Conservation (phyloP, 2,113 vertebrate species). For the Cathartes aura region DNA sequence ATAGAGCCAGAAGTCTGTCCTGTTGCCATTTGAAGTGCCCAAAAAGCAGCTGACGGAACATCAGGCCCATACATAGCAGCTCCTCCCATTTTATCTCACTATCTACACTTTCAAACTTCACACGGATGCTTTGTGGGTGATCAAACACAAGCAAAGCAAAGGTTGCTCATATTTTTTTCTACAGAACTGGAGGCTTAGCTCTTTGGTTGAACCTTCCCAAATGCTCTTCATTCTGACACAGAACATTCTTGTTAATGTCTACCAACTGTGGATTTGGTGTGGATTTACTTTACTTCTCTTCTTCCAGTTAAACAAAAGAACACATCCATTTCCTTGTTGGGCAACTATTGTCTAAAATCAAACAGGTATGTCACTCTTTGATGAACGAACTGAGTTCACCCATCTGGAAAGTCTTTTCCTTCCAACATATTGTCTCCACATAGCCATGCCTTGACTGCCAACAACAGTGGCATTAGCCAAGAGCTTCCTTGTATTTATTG, state of each 20-base stretch:
- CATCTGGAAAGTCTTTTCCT: background rate
- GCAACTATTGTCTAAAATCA: background rate
- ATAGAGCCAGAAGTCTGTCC: background rate
- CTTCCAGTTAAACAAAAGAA: background rate
- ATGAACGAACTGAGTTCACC: background rate
- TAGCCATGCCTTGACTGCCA: background rate
- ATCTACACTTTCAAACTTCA: background rate
- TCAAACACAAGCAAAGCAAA: background rate
- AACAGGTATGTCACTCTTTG: conserved; percentile 17
- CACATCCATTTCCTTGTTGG: background rate
- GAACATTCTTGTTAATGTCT: background rate
- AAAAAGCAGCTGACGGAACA: background rate
- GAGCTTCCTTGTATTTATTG: background rate
- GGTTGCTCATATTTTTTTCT: background rate
- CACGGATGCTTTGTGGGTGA: background rate
- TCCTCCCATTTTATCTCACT: background rate
- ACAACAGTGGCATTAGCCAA: background rate
- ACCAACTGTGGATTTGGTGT: background rate
- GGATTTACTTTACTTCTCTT: background rate
- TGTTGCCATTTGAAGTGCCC: background rate
- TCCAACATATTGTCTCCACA: background rate
- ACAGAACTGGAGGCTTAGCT: background rate
- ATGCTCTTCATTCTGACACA: background rate
- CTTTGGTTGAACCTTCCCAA: background rate
- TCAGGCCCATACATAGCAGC: background rate